Base-by-base conservation (phyloP, 2,113 vertebrate species). In the Saccopteryx bilineata region DNA sequence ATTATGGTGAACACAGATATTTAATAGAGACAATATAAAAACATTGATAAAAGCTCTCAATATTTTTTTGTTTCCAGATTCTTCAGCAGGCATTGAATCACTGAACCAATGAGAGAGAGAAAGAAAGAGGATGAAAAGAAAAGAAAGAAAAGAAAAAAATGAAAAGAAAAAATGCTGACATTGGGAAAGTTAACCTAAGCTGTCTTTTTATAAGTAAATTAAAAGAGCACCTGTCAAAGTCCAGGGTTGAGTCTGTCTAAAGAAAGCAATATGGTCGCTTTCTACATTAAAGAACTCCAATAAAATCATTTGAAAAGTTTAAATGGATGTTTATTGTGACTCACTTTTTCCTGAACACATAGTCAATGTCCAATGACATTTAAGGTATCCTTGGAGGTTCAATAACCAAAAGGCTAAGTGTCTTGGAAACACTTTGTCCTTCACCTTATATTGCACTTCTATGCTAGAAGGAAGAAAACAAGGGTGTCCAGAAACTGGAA, bases 271-370 rank as follows among this genome's bases (percentile, higher is more conserved):
- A 14, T 0, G 6, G 48, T 46, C 26, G 66, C 7, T 88, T 92
- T 93, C 24, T 93, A 52, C 26, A 58, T 68, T 92, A 87, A 96
- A 80, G 13, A 33, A 76, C 75, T 74, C 71, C 81, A 96, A 87
- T 9, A 96, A 96, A 97, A 79, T 90, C 0, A 86, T 96, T 95
- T 2, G 31, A 97, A 95, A 95, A 11, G 1, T 46, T 72, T 83
- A 15, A 78, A 21, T 78, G 56, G 85, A 71, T 28, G 28, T 95
- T 93, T 76, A 79, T 13, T 7, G 33, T 85, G 74, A 97, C 54
- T 94, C 21, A 85, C 19, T 92, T 96, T 97, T 15, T 94, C 75
- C 82, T 46, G 90, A 87, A 28, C 87, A 92, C 56, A 8, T 68
- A 92, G 75, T 97, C 91, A 93, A 93, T 50, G 31, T 79, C 39